Conservation (phyloP, 2,797 vertebrate genomes). For the Chloroceryle amazona region DNA sequence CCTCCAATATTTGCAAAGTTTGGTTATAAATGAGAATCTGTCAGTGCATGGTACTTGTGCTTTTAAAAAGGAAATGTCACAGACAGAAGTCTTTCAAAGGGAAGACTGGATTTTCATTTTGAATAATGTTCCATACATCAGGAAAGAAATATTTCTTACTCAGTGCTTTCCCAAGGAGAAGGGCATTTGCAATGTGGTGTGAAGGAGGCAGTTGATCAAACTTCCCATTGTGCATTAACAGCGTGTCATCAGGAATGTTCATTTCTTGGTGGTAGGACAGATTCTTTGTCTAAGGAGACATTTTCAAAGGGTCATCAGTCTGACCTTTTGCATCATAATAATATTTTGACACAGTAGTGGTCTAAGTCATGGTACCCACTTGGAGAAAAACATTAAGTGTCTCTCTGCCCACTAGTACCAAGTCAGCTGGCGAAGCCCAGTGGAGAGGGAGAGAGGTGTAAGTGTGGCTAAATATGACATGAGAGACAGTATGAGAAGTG, state of each 20-base stretch:
- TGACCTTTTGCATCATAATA: constrained; percentile 39
- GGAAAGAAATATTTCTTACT: constrained; percentile 27
- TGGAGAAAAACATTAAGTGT: background rate
- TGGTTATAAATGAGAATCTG: background rate
- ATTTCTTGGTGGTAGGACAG: constrained; percentile 18
- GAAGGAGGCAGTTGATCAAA: constrained; percentile 5
- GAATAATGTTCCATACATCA: background rate
- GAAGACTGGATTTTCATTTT: background rate
- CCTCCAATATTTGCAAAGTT: background rate
- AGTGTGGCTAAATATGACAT: background rate
- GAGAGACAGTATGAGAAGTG: background rate
- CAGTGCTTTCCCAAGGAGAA: constrained; percentile 23
- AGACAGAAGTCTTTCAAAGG: background rate
- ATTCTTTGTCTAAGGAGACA: constrained; percentile 6
- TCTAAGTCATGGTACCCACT: background rate
- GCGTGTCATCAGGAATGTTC: constrained; percentile 51
- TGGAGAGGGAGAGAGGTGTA: background rate
- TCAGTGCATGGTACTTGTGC: rapidly evolving
- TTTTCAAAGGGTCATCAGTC: constrained; percentile 16
- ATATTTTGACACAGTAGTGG: background rate
- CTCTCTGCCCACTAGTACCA: background rate
- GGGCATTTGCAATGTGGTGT: background rate
- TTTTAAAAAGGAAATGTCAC: background rate
- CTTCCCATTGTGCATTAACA: constrained; percentile 26
- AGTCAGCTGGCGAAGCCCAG: background rate